phyloP scores from a whole-genome alignment of 2,797 vertebrate species.

The Coreius guichenoti region DNA sequence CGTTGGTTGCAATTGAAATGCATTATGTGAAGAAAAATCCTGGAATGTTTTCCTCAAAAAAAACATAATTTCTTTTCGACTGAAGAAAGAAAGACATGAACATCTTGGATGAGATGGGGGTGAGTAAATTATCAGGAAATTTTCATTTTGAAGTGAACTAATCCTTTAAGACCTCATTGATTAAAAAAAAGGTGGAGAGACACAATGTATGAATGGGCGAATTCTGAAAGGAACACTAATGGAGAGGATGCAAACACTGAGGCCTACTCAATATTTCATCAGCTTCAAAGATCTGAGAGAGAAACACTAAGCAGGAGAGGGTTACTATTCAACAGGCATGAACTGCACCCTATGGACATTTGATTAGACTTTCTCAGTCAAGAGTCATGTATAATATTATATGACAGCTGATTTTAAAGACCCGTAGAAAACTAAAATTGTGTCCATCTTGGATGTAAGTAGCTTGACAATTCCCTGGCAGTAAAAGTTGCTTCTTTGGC shows the following conservation, averaged over 20 bases:
- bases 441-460: background rate
- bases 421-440: background rate
- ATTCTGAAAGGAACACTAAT: slow-evolving; percentile 8
- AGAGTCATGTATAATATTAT: background rate
- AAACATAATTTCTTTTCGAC: too few relatives aligned
- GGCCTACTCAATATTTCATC: slow-evolving; percentile 43
- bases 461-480: background rate
- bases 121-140: too few relatives aligned
- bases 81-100: too few relatives aligned
- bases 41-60: too few relatives aligned
- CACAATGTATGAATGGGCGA: background rate
- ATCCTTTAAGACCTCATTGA: background rate
- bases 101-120: too few relatives aligned
- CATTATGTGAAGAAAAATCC: too few relatives aligned
- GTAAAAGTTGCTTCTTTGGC: background rate
- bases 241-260: slow-evolving; percentile 31
- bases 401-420: slow-evolving; percentile 4
- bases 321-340: background rate
- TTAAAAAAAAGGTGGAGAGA: background rate
- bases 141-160: too few relatives aligned
- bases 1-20: too few relatives aligned
- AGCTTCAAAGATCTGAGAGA: slow-evolving; percentile 1
- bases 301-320: slow-evolving; percentile 3
- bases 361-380: slow-evolving; percentile 17
- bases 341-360: background rate